These are phyloP conservation scores for Theodoxus fluviatilis DNA, from an alignment of 2,888 invertebrate species.

Conservation along the genomic window DNA sequence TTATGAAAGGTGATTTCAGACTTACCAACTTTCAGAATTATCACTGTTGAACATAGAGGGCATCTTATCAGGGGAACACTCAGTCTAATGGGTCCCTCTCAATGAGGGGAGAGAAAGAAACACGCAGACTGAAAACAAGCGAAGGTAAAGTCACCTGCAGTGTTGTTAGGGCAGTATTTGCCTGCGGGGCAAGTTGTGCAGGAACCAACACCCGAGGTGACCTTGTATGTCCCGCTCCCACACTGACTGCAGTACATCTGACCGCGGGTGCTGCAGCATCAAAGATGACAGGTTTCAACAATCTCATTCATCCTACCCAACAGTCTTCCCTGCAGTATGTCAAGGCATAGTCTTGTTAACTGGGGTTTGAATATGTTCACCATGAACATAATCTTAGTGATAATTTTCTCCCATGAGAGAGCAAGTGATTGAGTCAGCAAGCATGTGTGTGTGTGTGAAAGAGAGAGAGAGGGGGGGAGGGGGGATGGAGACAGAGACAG, in stretches of 20 bases:
- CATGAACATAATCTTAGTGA: too few relatives aligned
- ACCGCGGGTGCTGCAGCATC: constrained; percentile 39
- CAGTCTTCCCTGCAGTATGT: neutral
- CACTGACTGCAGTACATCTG: constrained; percentile 47
- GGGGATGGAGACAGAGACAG: neutral
- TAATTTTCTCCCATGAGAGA: too few relatives aligned
- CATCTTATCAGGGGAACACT: too few relatives aligned
- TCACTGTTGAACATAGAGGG: too few relatives aligned
- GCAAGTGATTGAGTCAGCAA: neutral
- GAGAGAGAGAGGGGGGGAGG: neutral
- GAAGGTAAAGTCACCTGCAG: constrained; percentile 35
- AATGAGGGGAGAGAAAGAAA: neutral
- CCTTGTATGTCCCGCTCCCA: constrained; percentile 48
- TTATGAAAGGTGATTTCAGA: neutral
- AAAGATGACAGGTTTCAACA: neutral
- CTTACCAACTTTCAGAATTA: too few relatives aligned
- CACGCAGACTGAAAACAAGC: neutral
- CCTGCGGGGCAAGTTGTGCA: constrained; percentile 54
- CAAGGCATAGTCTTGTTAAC: neutral
- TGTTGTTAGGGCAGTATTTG: constrained; percentile 42
- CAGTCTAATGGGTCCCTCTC: too few relatives aligned
- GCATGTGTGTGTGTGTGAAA: neutral
- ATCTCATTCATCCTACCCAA: neutral
- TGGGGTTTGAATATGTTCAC: neutral
- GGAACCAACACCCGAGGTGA: constrained; percentile 38